A percentile compares a stretch with the other conserved stretches of the same genome.
These are phyloP conservation scores for Phalacrocorax pelagicus DNA, from an alignment of 2,113 vertebrate species.

Conservation along the genomic window DNA sequence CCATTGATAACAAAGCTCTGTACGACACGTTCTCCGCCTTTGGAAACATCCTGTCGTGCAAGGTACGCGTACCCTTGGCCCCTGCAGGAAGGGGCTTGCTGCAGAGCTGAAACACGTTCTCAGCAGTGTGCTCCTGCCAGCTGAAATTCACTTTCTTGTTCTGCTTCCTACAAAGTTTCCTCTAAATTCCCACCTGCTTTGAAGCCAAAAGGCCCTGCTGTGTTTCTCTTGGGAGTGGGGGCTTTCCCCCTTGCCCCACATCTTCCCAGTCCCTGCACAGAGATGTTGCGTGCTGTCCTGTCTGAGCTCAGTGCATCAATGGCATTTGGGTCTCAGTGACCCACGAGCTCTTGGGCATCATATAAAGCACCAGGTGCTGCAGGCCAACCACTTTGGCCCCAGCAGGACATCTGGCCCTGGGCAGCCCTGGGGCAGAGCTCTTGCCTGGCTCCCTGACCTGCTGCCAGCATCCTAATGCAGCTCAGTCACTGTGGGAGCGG, in stretches of 20 bases:
- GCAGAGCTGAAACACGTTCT: not conserved
- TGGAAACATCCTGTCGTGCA: constrained; percentile 97
- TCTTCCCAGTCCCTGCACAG: not conserved
- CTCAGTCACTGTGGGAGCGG: rapidly evolving
- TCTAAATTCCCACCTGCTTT: not conserved
- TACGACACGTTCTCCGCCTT: constrained; percentile 97
- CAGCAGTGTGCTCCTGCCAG: rapidly evolving
- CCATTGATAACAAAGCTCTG: constrained; percentile 96
- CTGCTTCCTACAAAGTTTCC: not conserved
- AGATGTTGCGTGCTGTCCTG: not conserved
- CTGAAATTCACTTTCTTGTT: not conserved
- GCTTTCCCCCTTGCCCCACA: not conserved
- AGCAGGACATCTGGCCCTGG: not conserved
- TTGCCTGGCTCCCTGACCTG: not conserved
- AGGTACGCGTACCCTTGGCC: constrained; percentile 69
- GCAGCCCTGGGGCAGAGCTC: not conserved
- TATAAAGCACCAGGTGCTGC: not conserved
- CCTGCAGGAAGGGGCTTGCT: not conserved
- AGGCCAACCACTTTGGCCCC: not conserved
- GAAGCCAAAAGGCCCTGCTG: not conserved
- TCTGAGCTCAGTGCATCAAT: not conserved
- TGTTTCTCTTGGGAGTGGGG: not conserved
- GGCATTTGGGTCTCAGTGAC: not conserved
- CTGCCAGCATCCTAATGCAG: not conserved
- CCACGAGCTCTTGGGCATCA: not conserved